Base-by-base conservation (phyloP, 2,888 invertebrate species). In the Epistrophella euchroma region DNA sequence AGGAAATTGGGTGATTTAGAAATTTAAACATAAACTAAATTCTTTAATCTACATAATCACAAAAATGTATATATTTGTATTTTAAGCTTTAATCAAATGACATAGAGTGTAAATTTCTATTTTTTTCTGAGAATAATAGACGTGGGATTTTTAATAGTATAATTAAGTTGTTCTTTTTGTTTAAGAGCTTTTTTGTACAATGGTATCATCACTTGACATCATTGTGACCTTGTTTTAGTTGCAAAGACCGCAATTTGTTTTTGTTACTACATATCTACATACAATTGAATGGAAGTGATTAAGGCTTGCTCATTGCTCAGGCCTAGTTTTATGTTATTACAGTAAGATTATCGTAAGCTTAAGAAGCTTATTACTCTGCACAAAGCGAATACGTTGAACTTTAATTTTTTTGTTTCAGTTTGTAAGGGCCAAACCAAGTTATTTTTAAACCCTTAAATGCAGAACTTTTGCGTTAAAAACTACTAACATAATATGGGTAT, bases 151-250 rank as follows among this genome's bases (percentile, higher is more conserved):
- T 47, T 19, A 52, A 43, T 60, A 68, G 60, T 47, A 32, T 68
- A 47, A 74, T 77, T 77, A 50, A 72, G 45, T 73, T 74, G 25
- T 72, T 62, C 25, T 43, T 55, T 68, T 70, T 73, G 60, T 62
- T 37, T 55, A 4, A 73, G 40, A 50, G 66, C 70, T 68, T 45
- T 22, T 80, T 50, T 68, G 2, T 25, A 7, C 50, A 52, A 62
- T 77, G 73, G 82, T 71, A 52, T 82, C 82, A 86, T 86, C 74
- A 64, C 70, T 78, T 86, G 85, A 86, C 85, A 86, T 81, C 85
- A 81, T 58, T 56, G 37, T 81, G 82, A 82, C 74, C 82, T 86
- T 82, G 82, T 86, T 82, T 77, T 22, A 17, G 45, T 71, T 78
- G 74, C 77, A 86, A 73, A 72, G 73, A 81, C n/a, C 35, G 37